Evolutionary conservation across 2,797 vertebrate species (phyloP), one percentile per base, ranked within the genome.

Genomic region (Notolabrus celidotus): DNA sequence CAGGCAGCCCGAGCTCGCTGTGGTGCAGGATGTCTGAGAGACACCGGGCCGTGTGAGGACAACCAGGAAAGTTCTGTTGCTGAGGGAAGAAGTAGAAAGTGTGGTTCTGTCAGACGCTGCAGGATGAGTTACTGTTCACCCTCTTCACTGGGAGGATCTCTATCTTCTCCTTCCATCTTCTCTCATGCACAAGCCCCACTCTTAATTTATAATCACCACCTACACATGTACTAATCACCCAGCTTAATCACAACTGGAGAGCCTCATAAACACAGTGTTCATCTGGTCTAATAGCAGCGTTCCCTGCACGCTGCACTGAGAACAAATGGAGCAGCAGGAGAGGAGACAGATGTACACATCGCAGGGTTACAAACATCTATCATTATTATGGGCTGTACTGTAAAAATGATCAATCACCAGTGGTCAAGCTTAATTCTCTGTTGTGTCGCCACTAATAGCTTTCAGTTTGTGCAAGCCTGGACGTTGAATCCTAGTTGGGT

Each of bases 141-240:
- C 34, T 39, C 36, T 23, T 52, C 22, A 23, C 64, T 50, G 20
- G 31, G 22, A 25, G 46, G 36, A 42, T 38, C 50, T 33, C 19
- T 46, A 74, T 74, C 61, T 43, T 47, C 34, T 61, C 39, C 36
- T 54, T 71, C 33, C 17, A 73, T 85, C 79, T 86, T 50, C 51
- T 69, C 49, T 68, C 55, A 73, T 68, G 60, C 66, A 74, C 75
- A 72, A 19, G 60, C 36, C 67, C 60, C 31, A 29, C 67, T 73
- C 67, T 54, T 86, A 73, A 89, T 92, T 88, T 67, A 79, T 88
- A 93, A 91, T 89, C 74, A 85, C 77, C 79, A 68, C 77, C 84
- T 86, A 86, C 87, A 79, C 71, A 71, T 87, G 82, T 82, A 79
- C 82, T 92, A 90, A 92, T 94, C 89, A 89, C 79, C 51, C 22